Evolutionary conservation across 2,888 invertebrate species (phyloP).

Genomic region (Cotesia congregata): DNA sequence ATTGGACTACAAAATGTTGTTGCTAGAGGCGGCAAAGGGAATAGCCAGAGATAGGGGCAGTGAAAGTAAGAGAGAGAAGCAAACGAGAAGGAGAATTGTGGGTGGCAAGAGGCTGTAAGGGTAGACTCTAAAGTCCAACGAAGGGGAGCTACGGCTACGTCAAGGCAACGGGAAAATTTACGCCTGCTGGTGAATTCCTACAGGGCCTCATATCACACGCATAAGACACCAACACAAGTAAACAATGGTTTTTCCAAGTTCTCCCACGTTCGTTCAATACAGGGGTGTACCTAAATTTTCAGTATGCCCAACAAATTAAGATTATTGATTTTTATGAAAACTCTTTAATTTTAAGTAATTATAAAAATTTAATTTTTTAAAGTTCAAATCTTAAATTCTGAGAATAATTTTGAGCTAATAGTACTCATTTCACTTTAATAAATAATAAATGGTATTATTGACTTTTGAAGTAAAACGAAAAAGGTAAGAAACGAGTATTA

Average conservation of each 20-base stretch:
- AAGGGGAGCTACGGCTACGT: constrained; percentile 52
- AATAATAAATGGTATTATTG: no score
- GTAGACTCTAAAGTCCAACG: constrained; percentile 68
- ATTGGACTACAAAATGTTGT: constrained; percentile 67
- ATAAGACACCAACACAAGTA: constrained; percentile 43
- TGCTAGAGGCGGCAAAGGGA: constrained; percentile 66
- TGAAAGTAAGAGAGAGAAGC: constrained; percentile 52
- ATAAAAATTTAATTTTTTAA: no score
- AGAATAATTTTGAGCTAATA: no score
- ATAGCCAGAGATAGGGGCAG: constrained; percentile 56
- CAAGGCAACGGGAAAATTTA: constrained; percentile 60
- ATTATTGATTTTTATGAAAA: constrained; percentile 14
- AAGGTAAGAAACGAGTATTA: no score
- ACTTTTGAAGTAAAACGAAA: no score
- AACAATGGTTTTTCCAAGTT: constrained; percentile 52
- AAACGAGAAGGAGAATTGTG: constrained; percentile 48
- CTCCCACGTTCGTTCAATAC: constrained; percentile 54
- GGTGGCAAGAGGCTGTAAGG: constrained; percentile 59
- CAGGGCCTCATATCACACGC: constrained; percentile 64
- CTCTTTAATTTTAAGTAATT: neutral
- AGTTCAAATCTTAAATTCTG: no score
- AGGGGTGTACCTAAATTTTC: constrained; percentile 38
- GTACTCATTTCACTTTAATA: no score
- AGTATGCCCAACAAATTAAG: constrained; percentile 3
- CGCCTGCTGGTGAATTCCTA: constrained; percentile 66